Evolutionary conservation across 2,797 vertebrate species (phyloP).

Genomic region (Notamacropus eugenii): DNA sequence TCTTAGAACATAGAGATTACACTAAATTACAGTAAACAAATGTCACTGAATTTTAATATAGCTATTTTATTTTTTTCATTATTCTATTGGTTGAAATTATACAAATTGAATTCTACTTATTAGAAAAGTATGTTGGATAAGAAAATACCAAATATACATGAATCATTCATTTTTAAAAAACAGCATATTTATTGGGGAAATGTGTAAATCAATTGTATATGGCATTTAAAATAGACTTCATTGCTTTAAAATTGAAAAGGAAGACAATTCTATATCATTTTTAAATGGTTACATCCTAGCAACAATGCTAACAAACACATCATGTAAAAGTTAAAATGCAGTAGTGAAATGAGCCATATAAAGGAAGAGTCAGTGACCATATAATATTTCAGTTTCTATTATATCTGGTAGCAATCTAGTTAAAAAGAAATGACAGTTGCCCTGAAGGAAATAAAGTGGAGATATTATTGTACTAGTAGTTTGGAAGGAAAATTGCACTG

Average conservation of each 20-base stretch:
- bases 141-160: constrained; percentile 43
- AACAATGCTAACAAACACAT: constrained; percentile 77
- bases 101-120: background rate
- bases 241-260: constrained; percentile 51
- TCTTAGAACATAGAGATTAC: constrained; percentile 27
- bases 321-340: constrained; percentile 67
- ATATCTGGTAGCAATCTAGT: constrained; percentile 78
- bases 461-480: constrained; percentile 76
- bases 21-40: constrained; percentile 31
- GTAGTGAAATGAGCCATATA: constrained; percentile 78
- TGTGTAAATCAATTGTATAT: constrained; percentile 15
- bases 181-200: constrained; percentile 9
- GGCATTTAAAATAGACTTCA: constrained; percentile 33
- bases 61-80: constrained; percentile 21
- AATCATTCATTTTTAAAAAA: constrained; percentile 10
- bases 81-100: constrained; percentile 34
- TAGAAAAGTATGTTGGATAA: background rate
- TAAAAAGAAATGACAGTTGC: constrained; percentile 82
- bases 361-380: constrained; percentile 66
- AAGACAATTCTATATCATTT: constrained; percentile 67
- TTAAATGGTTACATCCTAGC: constrained; percentile 73
- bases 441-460: constrained; percentile 80
- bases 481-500: constrained; percentile 80
- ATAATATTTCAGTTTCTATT: constrained; percentile 72
- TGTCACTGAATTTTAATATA: constrained; percentile 1